Conservation (phyloP, 2,888 invertebrate genomes). For the Sepioteuthis lessoniana region DNA sequence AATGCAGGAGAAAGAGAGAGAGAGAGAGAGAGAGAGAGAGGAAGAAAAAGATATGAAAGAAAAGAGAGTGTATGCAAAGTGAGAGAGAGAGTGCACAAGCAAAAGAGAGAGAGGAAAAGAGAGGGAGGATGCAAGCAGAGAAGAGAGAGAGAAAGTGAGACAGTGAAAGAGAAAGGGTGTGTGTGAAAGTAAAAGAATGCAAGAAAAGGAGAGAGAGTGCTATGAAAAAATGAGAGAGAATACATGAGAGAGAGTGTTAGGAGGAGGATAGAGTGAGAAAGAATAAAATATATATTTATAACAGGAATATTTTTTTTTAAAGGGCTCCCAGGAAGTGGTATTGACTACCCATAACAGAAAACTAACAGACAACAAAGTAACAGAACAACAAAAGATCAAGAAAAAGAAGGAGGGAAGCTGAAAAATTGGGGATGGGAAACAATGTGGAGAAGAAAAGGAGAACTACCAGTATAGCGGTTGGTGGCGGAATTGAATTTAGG, state of each 20-base stretch:
- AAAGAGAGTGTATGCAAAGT: background rate
- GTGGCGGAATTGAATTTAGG: slow-evolving; percentile 33
- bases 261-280: background rate
- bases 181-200: background rate
- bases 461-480: background rate
- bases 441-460: background rate
- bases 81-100: rapidly evolving
- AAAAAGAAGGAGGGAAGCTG: background rate
- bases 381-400: too few species aligned
- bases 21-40: too few species aligned
- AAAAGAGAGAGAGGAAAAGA: background rate
- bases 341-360: background rate
- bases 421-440: background rate
- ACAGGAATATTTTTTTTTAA: background rate
- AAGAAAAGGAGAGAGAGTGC: background rate
- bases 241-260: background rate
- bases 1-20: background rate
- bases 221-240: background rate
- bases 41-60: background rate
- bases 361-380: background rate
- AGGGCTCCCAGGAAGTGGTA: background rate
- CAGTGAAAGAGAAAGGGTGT: background rate
- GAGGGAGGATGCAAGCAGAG: rapidly evolving
- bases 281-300: background rate
- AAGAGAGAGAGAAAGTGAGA: background rate